These are phyloP conservation scores for Lepidostoma basale DNA, from an alignment of 1,140 invertebrate species.

Conservation along the genomic window DNA sequence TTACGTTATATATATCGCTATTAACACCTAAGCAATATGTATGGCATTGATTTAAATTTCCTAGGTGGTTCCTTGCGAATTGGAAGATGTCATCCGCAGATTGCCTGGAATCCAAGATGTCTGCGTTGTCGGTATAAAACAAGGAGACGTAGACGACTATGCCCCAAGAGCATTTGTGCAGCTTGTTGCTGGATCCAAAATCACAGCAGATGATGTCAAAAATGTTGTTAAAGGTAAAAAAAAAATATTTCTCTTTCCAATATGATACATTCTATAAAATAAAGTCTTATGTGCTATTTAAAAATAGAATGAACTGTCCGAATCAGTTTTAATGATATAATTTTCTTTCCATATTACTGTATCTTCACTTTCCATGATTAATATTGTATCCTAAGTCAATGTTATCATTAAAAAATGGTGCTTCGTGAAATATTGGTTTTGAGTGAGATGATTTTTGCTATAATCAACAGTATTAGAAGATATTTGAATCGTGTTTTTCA, in stretches of 20 bases:
- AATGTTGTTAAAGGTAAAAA: slow-evolving; percentile 48
- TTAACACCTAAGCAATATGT: not conserved
- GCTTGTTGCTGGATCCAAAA: slow-evolving; percentile 47
- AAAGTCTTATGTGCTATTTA: not conserved
- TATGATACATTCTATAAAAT: no score
- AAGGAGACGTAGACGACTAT: slow-evolving; percentile 64
- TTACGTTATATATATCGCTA: not conserved
- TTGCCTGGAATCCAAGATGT: slow-evolving; percentile 63
- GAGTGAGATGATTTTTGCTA: no score
- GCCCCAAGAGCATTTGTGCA: slow-evolving; percentile 62
- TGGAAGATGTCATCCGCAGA: slow-evolving; percentile 34
- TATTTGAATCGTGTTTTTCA: no score
- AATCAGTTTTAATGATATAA: not conserved
- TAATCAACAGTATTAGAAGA: no score
- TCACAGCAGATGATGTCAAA: slow-evolving; percentile 50
- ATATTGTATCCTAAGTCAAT: not conserved
- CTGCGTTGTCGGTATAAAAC: slow-evolving; percentile 68
- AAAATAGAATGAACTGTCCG: not conserved
- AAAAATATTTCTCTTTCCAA: no score
- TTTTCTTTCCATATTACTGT: not conserved
- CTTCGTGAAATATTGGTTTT: no score
- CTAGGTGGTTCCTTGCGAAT: slow-evolving; percentile 29
- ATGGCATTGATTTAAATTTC: not conserved
- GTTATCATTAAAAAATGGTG: not conserved
- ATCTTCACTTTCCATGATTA: not conserved